Evolutionary conservation across 2,113 vertebrate genomes (phyloP).

Genomic region (Pteropus alecto): DNA sequence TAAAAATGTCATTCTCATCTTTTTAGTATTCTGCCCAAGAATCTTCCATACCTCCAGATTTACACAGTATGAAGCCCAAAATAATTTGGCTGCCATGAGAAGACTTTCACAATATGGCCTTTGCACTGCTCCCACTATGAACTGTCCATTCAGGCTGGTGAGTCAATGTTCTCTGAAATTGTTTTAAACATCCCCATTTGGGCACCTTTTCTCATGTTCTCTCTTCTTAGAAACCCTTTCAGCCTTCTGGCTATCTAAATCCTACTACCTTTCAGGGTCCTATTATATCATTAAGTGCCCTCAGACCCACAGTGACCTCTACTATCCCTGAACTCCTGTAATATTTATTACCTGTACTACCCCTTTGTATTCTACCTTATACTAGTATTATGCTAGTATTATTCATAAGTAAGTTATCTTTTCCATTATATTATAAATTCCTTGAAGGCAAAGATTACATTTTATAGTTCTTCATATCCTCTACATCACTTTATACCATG

Average conservation of each 20-base stretch:
- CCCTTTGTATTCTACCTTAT: background rate
- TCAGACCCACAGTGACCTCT: background rate
- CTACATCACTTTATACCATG: background rate
- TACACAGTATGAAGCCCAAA: background rate
- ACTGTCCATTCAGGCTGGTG: background rate
- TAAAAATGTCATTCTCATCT: constrained; percentile 8
- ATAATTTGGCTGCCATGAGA: background rate
- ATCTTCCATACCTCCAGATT: background rate
- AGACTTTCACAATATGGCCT: background rate
- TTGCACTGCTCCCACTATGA: background rate
- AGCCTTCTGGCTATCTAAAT: background rate
- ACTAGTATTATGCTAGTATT: background rate
- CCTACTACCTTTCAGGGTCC: background rate
- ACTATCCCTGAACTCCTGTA: background rate
- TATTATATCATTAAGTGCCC: background rate
- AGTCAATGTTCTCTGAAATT: background rate
- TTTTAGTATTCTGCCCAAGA: background rate
- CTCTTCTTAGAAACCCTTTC: background rate
- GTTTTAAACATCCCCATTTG: background rate
- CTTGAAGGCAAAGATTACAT: background rate
- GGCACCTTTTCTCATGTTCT: background rate
- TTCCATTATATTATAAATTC: background rate
- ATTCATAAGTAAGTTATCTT: background rate
- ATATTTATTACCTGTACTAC: background rate
- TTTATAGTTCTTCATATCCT: background rate